These are phyloP conservation scores for Poecilus cupreus DNA, from an alignment of 2,888 invertebrate genomes.

Conservation along the genomic window DNA sequence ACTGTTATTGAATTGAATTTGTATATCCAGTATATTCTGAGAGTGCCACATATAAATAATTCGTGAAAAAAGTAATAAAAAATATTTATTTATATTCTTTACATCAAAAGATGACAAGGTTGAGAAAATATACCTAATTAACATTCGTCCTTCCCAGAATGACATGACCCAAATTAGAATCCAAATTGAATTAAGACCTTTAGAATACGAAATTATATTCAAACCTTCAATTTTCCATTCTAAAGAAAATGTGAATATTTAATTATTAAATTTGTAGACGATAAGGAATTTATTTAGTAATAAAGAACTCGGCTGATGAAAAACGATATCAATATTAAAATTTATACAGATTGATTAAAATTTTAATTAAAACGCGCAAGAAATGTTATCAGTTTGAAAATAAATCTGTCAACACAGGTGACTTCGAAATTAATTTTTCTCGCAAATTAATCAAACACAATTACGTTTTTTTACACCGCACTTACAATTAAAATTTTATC, in stretches of 20 bases:
- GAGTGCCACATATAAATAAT: no score
- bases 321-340: slow-evolving; percentile 13
- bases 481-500: neutral
- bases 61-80: no score
- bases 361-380: slow-evolving; percentile 9
- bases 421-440: neutral
- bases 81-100: no score
- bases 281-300: neutral
- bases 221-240: neutral
- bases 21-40: no score
- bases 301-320: neutral
- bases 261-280: neutral
- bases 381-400: neutral
- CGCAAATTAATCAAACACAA: neutral
- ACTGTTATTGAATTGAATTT: no score
- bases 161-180: neutral
- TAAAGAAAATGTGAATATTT: neutral
- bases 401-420: slow-evolving; percentile 8
- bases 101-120: no score
- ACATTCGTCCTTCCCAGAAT: neutral
- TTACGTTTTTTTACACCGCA: neutral
- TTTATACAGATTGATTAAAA: slow-evolving; percentile 29
- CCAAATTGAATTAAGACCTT: neutral
- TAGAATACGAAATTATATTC: neutral
- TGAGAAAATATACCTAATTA: neutral